A percentile compares a stretch with the other conserved stretches of the same genome.
phyloP scores from a whole-genome alignment of 92 coral and sea anemone species.

The Epizoanthus illoricatus region DNA sequence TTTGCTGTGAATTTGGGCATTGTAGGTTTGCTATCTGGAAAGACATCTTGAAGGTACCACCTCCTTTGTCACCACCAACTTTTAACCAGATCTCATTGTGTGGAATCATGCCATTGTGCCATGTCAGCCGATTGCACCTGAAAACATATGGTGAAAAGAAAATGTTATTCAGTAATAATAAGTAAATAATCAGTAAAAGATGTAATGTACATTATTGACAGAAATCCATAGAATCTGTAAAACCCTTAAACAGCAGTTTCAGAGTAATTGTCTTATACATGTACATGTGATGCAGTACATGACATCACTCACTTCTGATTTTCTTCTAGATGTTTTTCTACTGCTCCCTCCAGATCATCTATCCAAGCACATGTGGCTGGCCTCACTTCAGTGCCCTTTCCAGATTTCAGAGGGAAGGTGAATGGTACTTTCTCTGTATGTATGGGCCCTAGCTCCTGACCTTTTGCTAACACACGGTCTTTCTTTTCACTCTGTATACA shows the following conservation, averaged over 20 bases:
- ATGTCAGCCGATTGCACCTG: no score
- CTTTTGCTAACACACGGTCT: constrained; percentile 29
- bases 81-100: constrained; percentile 27
- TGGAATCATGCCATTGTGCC: constrained; percentile 41
- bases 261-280: no score
- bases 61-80: constrained; percentile 39
- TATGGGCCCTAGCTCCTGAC: constrained; percentile 29
- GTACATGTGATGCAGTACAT: no score
- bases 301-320: constrained; percentile 3
- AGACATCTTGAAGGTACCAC: constrained; percentile 45
- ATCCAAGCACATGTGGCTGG: constrained; percentile 42
- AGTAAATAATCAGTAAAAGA: no score
- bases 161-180: no score
- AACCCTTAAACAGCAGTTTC: no score
- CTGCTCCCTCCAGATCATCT: constrained; percentile 10
- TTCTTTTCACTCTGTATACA: constrained; percentile 41
- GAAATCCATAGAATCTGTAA: no score
- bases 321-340: constrained; percentile 25
- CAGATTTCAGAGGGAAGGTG: constrained; percentile 13
- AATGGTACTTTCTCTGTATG: constrained; percentile 28
- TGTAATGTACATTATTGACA: no score
- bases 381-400: constrained; percentile 24
- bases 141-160: no score
- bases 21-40: constrained; percentile 36
- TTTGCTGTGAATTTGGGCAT: constrained; percentile 30